Conservation (phyloP, 1,140 invertebrate species). For the Phocides pigmalion region DNA sequence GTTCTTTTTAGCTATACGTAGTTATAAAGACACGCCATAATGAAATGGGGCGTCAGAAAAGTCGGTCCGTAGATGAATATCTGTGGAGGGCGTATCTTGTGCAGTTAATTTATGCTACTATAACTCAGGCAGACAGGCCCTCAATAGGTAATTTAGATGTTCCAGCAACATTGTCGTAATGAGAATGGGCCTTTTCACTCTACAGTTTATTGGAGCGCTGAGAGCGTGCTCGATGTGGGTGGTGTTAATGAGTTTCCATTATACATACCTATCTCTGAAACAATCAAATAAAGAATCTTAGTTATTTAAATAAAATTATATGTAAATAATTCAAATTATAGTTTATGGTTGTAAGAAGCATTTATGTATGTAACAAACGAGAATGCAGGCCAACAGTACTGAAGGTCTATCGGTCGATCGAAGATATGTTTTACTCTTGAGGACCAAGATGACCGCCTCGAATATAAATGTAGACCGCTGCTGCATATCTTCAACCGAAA, state of each 20-base stretch:
- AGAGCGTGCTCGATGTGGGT: constrained; percentile 29
- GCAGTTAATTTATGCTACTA: constrained; percentile 75
- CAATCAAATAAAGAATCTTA: too few species aligned
- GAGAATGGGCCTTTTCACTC: constrained; percentile 55
- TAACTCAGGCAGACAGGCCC: constrained; percentile 71
- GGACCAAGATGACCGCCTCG: too few species aligned
- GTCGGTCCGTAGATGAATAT: constrained; percentile 36
- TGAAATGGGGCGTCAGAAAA: constrained; percentile 10
- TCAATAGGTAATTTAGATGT: constrained; percentile 80
- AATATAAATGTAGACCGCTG: too few species aligned
- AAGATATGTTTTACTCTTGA: too few species aligned
- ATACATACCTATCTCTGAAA: constrained; percentile 23
- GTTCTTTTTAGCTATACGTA: too few species aligned
- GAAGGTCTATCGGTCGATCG: too few species aligned
- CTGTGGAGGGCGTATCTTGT: constrained; percentile 55
- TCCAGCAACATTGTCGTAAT: constrained; percentile 77
- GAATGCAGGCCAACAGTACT: too few species aligned
- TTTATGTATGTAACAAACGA: too few species aligned
- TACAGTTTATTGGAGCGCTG: constrained; percentile 53
- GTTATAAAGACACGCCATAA: not conserved
- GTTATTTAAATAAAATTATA: too few species aligned
- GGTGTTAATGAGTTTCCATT: constrained; percentile 12
- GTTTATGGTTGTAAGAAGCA: too few species aligned
- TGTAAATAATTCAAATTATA: too few species aligned
- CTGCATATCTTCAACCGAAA: too few species aligned